Percentiles rank a stretch among this genome's conserved stretches.
Evolutionary conservation across 53 echinoderm and acorn worm genomes (phyloP).

Genomic region (Holothuria scabra): DNA sequence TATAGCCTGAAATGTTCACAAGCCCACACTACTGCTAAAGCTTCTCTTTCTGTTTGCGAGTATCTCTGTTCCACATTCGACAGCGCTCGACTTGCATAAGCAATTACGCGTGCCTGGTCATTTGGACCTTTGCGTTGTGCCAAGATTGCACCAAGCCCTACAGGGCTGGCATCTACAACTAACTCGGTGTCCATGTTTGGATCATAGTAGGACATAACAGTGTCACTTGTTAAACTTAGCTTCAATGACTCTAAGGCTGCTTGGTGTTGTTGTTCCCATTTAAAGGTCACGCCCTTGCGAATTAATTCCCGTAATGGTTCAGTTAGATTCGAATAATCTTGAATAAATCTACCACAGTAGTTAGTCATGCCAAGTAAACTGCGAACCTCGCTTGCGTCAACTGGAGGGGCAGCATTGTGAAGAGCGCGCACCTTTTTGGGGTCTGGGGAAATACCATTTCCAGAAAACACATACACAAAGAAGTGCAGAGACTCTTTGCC

Average conservation of each 20-base stretch:
- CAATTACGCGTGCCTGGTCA: background rate
- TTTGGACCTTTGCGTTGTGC: background rate
- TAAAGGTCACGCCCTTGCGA: too few relatives aligned
- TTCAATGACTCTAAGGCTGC: too few relatives aligned
- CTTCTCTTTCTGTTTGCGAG: background rate
- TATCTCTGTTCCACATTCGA: background rate
- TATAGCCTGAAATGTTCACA: background rate
- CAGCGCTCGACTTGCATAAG: background rate
- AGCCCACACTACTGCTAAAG: background rate
- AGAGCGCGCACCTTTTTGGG: slow-evolving; percentile 37
- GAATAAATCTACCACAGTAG: slow-evolving; percentile 47
- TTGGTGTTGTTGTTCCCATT: too few relatives aligned
- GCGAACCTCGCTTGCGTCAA: slow-evolving; percentile 31
- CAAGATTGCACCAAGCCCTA: slow-evolving; percentile 15
- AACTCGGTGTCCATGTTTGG: background rate
- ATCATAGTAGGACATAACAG: background rate
- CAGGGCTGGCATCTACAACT: too few relatives aligned
- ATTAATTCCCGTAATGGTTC: slow-evolving; percentile 59
- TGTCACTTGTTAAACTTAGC: too few relatives aligned
- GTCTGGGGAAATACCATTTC: slow-evolving; percentile 53
- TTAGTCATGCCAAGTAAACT: too few relatives aligned
- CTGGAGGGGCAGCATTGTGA: slow-evolving; percentile 17
- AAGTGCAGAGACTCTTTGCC: background rate
- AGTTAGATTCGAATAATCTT: slow-evolving; percentile 32
- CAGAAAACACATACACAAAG: slow-evolving; percentile 43